Conservation (phyloP, 2,113 vertebrate genomes). For the Zapus hudsonius region DNA sequence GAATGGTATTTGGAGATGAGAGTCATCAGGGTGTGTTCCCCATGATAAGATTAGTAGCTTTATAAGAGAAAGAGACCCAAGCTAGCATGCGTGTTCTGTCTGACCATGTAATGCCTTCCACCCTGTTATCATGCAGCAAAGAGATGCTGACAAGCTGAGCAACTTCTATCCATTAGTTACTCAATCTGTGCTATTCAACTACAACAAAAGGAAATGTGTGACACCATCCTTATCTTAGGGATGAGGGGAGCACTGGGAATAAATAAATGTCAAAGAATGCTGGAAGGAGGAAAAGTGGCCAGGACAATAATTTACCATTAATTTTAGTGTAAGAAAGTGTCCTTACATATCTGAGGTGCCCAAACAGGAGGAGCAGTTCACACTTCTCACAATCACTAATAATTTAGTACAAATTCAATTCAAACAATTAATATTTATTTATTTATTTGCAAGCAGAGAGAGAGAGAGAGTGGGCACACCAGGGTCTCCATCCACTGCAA, state of each 20-base stretch:
- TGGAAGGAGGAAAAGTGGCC: not conserved
- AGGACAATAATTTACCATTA: not conserved
- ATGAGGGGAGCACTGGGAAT: not conserved
- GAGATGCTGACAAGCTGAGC: not conserved
- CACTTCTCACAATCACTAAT: not conserved
- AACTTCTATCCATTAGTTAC: not conserved
- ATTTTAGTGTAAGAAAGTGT: not conserved
- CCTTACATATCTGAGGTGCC: not conserved
- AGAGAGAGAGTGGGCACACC: too few relatives aligned
- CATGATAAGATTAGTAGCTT: not conserved
- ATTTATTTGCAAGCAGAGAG: too few relatives aligned
- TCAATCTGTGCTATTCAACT: not conserved
- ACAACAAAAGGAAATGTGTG: not conserved
- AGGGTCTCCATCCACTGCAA: too few relatives aligned
- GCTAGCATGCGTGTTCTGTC: not conserved
- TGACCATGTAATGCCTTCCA: not conserved
- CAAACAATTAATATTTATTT: too few relatives aligned
- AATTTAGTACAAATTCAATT: constrained; percentile 21
- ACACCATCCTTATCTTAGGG: not conserved
- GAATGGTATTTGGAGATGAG: too few relatives aligned
- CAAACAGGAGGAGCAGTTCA: not conserved
- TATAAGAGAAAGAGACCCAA: not conserved
- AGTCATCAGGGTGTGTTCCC: not conserved
- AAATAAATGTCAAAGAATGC: not conserved
- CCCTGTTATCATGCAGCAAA: not conserved